Evolutionary conservation across 2,797 vertebrate species (phyloP), one percentile per base, ranked within the genome.

Genomic region (Periparus ater): DNA sequence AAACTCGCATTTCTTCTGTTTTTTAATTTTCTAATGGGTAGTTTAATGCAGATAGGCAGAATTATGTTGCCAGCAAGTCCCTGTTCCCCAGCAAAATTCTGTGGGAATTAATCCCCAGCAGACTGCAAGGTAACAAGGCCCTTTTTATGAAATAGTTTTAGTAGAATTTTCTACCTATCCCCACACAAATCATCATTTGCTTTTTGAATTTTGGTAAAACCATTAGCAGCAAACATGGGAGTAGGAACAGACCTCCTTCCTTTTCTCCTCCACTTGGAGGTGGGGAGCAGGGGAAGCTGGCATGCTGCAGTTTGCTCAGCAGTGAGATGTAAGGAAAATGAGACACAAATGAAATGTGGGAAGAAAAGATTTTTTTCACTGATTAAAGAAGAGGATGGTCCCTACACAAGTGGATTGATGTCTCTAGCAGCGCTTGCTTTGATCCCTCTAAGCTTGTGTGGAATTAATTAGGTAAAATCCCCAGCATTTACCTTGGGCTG

Each of bases 381-480:
- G 81, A 93, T 89, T 85, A 75, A 94, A 91, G 77, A 88, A 84
- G 61, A 71, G 23, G 17, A 47, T 50, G 58, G 76, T 66, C 55
- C 29, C 44, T 87, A 47, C 38, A 38, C 32, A 29, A 74, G 63
- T 66, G 72, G 36, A 67, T 86, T 80, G 57, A 66, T 79, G 40
- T 63, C 79, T 85, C 72, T 15, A 21, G 38, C 34, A 92, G 53
- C 1, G 0, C 40, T 76, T 19, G 1, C 62, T 89, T 89, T 15
- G 2, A 82, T 85, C 72, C 63, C 79, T 53, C 55, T 77, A 81
- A 92, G 71, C 76, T 73, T 40, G 42, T 47, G 72, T 75, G 47
- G 89, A 93, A 70, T 87, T 94, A 94, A 94, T 96, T 68, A 89
- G 95, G 63, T 94, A 89, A 91, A 58, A 15, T n/a, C 61, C 85